phyloP scores from a whole-genome alignment of 2,113 vertebrate species.

The Gadus macrocephalus region DNA sequence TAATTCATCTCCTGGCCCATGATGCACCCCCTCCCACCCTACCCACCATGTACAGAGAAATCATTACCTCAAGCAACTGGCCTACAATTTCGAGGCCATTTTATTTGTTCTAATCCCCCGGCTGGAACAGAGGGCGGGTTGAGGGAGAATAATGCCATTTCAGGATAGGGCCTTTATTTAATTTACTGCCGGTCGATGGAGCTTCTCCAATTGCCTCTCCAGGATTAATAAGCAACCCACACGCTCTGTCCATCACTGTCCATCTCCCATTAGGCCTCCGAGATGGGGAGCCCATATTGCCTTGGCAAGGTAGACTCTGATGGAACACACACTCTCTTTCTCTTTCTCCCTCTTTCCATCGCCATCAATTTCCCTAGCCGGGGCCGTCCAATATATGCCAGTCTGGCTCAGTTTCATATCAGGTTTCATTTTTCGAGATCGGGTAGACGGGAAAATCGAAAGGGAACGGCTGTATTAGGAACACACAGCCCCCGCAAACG shows the following conservation, averaged over 20 bases:
- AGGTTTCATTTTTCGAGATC: conserved; percentile 47
- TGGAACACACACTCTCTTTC: conserved; percentile 63
- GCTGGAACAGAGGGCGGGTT: conserved; percentile 54
- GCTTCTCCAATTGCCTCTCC: conserved; percentile 76
- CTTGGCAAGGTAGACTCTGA: conserved; percentile 63
- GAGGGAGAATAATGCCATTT: conserved; percentile 75
- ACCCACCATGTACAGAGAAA: not conserved
- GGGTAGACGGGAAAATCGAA: conserved; percentile 18
- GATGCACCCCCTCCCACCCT: conserved; percentile 5
- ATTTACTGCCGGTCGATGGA: conserved; percentile 77
- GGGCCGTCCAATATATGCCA: conserved; percentile 25
- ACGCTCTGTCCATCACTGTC: conserved; percentile 77
- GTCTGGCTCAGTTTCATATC: conserved; percentile 1
- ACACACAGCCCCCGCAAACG: not conserved
- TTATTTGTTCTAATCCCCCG: conserved; percentile 67
- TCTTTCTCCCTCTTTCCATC: conserved; percentile 39
- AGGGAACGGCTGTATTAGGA: conserved; percentile 15
- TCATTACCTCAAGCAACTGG: conserved; percentile 48
- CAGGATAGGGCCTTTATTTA: conserved; percentile 74
- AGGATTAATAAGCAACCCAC: conserved; percentile 79
- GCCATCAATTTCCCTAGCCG: conserved; percentile 28
- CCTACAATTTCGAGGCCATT: conserved; percentile 51
- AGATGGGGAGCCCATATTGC: conserved; percentile 73
- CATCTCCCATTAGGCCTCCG: conserved; percentile 76
- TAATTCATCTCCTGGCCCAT: conserved; percentile 23